Conservation (phyloP, 2,888 invertebrate species). For the Philaethria dido region DNA sequence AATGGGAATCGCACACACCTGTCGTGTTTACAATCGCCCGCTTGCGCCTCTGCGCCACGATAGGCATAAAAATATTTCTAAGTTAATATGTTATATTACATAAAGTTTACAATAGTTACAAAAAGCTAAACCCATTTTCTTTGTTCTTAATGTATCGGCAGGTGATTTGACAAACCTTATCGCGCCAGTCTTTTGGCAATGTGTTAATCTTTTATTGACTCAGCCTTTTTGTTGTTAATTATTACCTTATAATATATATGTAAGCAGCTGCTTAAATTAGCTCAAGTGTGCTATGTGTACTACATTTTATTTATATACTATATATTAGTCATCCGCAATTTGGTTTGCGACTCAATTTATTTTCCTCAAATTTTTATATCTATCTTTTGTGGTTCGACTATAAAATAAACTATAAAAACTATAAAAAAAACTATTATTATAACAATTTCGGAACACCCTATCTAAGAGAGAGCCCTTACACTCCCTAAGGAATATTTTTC, state of each 20-base stretch:
- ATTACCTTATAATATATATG: not conserved
- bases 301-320: not conserved
- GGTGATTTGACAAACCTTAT: slow-evolving; percentile 2
- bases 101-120: not conserved
- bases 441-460: too few relatives aligned
- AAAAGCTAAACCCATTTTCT: not conserved
- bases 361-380: too few relatives aligned
- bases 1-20: too few relatives aligned
- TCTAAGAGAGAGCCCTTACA: too few relatives aligned
- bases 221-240: slow-evolving; percentile 9
- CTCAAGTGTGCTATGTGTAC: not conserved
- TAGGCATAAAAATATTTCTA: too few relatives aligned
- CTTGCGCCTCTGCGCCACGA: too few relatives aligned
- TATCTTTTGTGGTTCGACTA: too few relatives aligned
- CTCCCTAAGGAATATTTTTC: too few relatives aligned
- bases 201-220: not conserved
- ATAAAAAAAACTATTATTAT: too few relatives aligned
- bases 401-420: too few relatives aligned
- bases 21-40: too few relatives aligned
- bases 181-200: slow-evolving; percentile 6
- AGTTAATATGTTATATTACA: too few relatives aligned
- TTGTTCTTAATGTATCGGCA: slow-evolving; percentile 3
- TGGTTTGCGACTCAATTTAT: not conserved
- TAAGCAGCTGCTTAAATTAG: slow-evolving; percentile 14
- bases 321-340: not conserved